Base-by-base conservation (phyloP, 1,140 invertebrate species). In the Drosophila santomea region DNA sequence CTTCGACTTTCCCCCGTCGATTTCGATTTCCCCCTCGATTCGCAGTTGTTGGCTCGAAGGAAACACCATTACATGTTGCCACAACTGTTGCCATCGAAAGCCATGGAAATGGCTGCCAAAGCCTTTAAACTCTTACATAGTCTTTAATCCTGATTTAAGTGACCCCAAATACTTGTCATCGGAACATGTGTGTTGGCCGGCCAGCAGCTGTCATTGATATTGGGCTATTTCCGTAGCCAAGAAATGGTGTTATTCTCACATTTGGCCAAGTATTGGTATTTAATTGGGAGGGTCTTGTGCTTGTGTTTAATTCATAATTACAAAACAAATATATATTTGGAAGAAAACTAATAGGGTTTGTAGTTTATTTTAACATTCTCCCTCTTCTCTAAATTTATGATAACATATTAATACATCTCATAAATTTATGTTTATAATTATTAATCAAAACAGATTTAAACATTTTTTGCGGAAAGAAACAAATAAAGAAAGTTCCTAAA, bases 11-110 rank as follows among this genome's bases (percentile, higher is more conserved):
- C 32, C 35, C 32, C 10, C 15, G n/a, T 15, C 55, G 14, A 7
- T 7, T 32, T 51, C 43, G 35, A 38, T 47, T 15, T 67, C 15
- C 6, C 64, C 44, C 51, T 36, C 36, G 52, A 55, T 14, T 20
- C 36, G 51, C 73, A 60, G 74, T 76, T 76, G 73, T 52, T 68
- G 74, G 63, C 52, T 35, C 4, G 51, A 23, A 71, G 67, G 64
- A 56, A 75, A 17, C 20, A 10, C 44, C 55, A 47, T 74, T 77
- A 76, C 74, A 60, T 77, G 74, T 77, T 60, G 47, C 50, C 50
- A 15, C 74, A 77, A 77, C 74, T 77, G 74, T 77, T 77, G 74
- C 74, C 62, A 77, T 60, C 76, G 62, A 76, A 77, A 68, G 60
- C 56, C 74, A 61, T 48, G 44, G 62, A 38, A 11, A 28, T 51